phyloP scores from a whole-genome alignment of 2,797 vertebrate genomes.

The Cuculus canorus region DNA sequence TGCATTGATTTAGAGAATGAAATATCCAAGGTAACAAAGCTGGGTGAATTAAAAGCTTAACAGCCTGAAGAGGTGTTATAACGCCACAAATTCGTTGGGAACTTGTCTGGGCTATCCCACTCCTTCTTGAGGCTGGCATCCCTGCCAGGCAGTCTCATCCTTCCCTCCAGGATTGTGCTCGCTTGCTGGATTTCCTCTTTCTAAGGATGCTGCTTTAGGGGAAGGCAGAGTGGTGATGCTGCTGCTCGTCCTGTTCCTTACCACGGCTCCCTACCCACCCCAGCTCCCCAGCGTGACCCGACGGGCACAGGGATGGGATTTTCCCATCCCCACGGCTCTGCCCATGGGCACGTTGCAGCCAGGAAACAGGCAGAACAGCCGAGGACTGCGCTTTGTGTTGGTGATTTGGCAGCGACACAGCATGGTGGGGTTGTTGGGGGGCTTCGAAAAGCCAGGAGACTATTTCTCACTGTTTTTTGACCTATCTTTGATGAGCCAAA shows the following conservation, averaged over 20 bases:
- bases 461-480: neutral
- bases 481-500: neutral
- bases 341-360: neutral
- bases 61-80: slow-evolving; percentile 64
- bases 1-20: slow-evolving; percentile 34
- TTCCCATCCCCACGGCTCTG: fast-evolving
- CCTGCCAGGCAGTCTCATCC: neutral
- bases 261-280: neutral
- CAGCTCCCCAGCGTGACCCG: neutral
- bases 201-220: neutral
- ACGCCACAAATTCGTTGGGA: neutral
- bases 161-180: neutral
- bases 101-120: neutral
- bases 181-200: neutral
- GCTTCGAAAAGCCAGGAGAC: neutral
- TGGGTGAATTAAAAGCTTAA: slow-evolving; percentile 79
- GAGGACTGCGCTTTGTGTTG: neutral
- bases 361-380: fast-evolving
- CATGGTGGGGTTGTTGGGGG: neutral
- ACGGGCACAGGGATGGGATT: neutral
- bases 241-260: neutral
- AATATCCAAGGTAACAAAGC: slow-evolving; percentile 76
- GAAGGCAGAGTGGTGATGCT: neutral
- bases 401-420: neutral
- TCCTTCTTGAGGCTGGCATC: neutral